Percentiles rank a stretch among this genome's conserved stretches.
These are phyloP conservation scores for Xylota segnis DNA, from an alignment of 2,888 invertebrate genomes.

Conservation along the genomic window DNA sequence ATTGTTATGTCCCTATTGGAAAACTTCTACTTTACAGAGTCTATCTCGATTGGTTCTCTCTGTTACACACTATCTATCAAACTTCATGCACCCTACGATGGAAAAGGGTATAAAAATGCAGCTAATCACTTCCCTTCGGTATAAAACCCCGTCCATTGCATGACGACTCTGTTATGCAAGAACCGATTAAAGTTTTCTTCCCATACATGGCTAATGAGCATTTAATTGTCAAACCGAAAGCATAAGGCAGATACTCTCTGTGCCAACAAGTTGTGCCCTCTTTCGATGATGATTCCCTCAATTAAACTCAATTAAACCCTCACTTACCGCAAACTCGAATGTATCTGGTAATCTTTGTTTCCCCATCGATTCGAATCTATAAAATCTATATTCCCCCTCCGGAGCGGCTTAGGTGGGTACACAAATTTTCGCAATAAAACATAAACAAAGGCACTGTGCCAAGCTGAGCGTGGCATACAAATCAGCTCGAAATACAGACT, in stretches of 20 bases:
- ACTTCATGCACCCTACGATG: too few relatives aligned
- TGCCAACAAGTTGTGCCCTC: neutral
- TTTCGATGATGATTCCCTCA: neutral
- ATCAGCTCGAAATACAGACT: slow-evolving; percentile 40
- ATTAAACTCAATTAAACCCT: neutral
- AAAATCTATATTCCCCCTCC: neutral
- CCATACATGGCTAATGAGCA: neutral
- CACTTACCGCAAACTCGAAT: neutral
- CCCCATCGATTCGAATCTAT: neutral
- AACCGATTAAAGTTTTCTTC: too few relatives aligned
- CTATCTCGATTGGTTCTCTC: too few relatives aligned
- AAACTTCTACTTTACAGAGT: too few relatives aligned
- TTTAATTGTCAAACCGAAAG: neutral
- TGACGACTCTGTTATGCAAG: too few relatives aligned
- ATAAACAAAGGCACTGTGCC: slow-evolving; percentile 2
- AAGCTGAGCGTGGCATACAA: slow-evolving; percentile 30
- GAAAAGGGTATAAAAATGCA: too few relatives aligned
- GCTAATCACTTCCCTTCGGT: too few relatives aligned
- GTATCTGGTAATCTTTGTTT: neutral
- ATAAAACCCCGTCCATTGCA: too few relatives aligned
- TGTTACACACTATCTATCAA: too few relatives aligned
- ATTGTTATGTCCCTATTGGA: too few relatives aligned
- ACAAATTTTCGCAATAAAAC: slow-evolving; percentile 2
- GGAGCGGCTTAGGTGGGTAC: neutral
- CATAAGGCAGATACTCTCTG: neutral